Base-by-base conservation (phyloP, 2,888 invertebrate genomes). In the Pharmacophagus antenor region DNA sequence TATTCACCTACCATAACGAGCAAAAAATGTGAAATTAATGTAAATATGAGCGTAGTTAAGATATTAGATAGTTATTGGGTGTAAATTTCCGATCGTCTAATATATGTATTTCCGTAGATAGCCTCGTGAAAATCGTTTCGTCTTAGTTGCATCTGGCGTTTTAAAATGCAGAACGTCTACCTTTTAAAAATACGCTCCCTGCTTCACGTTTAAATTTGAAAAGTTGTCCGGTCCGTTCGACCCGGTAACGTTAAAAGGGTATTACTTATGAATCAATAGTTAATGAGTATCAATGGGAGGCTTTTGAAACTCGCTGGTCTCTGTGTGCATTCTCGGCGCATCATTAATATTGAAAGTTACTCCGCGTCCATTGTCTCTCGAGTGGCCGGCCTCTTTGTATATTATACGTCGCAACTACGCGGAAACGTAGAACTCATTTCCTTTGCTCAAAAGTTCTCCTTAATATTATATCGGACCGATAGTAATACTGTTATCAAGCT, bases 201-300 rank as follows among this genome's bases (percentile, higher is more conserved):
- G 79, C 78, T 81, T 80, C 76, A 75, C 69, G 85, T 87, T 88
- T 82, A 84, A 85, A 88, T 87, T 85, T 84, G 77, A 82, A 85
- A 87, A 85, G 82, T 84, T 84, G 80, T 79, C 76, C 79, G 76
- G 72, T 66, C 69, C 74, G 75, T 75, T 70, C 70, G 74, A 74
- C 71, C 69, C 76, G 69, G 74, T 67, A 71, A 78, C 79, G 80
- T 83, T 83, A 82, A 85, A 85, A 85, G 85, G 83, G 85, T 85
- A 89, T 89, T 88, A 88, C 87, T 89, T 89, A 88, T 88, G 87
- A 89, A 85, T 88, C 87, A 87, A 90, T 90, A 88, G 82, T 85
- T 88, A 88, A 89, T 88, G 88, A 88, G 86, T 85, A 88, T 87
- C 88, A 85, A 86, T 87, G 79, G 82, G 76, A 77, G 80, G 83